phyloP scores from a whole-genome alignment of 2,113 vertebrate species.

The Microtus montanus region DNA sequence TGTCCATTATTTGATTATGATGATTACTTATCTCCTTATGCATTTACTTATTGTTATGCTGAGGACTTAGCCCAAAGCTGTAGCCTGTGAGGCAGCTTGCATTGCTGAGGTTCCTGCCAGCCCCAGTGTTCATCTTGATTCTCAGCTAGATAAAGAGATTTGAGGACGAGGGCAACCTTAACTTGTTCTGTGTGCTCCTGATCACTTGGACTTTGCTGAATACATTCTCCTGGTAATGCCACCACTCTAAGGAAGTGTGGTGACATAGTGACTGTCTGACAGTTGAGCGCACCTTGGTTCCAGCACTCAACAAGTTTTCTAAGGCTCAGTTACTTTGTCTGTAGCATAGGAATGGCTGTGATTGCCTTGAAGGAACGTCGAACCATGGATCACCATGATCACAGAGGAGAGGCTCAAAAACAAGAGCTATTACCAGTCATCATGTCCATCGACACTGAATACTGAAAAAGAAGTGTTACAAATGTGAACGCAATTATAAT shows the following conservation, averaged over 20 bases:
- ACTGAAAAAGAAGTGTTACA: not conserved
- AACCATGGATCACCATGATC: not conserved
- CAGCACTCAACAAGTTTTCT: not conserved
- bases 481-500: not conserved
- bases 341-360: not conserved
- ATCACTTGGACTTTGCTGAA: not conserved
- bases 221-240: not conserved
- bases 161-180: not conserved
- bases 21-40: not conserved
- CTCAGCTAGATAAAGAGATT: not conserved
- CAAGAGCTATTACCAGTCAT: not conserved
- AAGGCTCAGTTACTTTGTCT: not conserved
- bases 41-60: not conserved
- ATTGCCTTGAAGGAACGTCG: not conserved
- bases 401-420: not conserved
- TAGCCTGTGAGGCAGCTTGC: not conserved
- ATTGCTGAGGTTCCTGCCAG: not conserved
- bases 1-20: not conserved
- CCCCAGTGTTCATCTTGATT: not conserved
- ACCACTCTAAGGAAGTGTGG: not conserved
- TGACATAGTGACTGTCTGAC: not conserved
- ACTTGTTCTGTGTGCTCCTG: not conserved
- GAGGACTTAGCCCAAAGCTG: not conserved
- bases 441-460: not conserved
- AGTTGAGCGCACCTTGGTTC: not conserved